Conservation (phyloP, 2,113 vertebrate species). For the Gracilinanus agilis region DNA sequence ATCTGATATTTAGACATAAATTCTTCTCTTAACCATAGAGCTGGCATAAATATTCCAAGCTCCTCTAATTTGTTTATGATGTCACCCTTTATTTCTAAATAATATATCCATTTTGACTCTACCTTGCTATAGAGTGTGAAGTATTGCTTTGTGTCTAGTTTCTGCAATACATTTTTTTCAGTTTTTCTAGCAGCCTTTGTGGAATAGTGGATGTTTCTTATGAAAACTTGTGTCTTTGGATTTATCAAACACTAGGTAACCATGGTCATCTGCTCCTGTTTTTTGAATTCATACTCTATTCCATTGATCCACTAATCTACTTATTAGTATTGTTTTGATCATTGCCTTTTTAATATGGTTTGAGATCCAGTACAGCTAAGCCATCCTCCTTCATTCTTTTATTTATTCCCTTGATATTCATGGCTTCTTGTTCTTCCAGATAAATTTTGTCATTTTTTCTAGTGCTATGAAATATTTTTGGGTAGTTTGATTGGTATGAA, state of each 20-base stretch:
- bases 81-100: not conserved
- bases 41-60: not conserved
- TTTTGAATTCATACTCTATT: not conserved
- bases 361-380: not conserved
- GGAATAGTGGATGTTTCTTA: not conserved
- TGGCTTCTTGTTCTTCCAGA: not conserved
- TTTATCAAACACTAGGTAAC: not conserved
- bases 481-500: not conserved
- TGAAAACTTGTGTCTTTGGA: not conserved
- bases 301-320: not conserved
- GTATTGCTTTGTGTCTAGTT: not conserved
- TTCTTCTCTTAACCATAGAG: not conserved
- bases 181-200: not conserved
- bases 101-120: not conserved
- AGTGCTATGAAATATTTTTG: not conserved
- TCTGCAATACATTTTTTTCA: not conserved
- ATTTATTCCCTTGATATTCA: not conserved
- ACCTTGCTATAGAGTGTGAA: not conserved
- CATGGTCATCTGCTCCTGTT: too few species aligned
- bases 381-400: not conserved
- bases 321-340: not conserved
- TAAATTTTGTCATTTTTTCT: constrained; percentile 9
- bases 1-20: not conserved
- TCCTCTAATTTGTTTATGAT: not conserved
- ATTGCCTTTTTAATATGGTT: not conserved